Percentiles rank a stretch among this genome's conserved stretches.
Evolutionary conservation across 2,888 invertebrate species (phyloP).

Genomic region (Elysia crispata): DNA sequence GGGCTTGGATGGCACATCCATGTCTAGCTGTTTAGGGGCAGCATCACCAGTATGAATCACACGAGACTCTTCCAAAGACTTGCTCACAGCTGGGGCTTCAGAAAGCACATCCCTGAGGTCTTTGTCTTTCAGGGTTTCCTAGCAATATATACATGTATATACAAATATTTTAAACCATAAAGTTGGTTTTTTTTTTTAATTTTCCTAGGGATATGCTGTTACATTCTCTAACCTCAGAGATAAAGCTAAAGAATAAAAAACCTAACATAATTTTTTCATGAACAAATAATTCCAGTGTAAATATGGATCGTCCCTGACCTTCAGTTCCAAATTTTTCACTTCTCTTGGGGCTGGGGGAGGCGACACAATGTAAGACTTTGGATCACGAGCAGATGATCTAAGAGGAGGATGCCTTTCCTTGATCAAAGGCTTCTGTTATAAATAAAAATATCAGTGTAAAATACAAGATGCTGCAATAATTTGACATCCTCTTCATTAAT

Average conservation of each 20-base stretch:
- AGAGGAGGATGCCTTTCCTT: slow-evolving; percentile 44
- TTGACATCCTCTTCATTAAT: no score
- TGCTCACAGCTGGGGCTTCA: slow-evolving; percentile 11
- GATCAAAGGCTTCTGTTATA: slow-evolving; percentile 41
- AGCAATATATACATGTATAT: not conserved
- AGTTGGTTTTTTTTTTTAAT: no score
- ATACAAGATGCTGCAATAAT: no score
- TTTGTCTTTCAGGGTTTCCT: slow-evolving; percentile 53
- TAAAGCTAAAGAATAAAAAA: no score
- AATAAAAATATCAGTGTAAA: no score
- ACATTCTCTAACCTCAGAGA: no score
- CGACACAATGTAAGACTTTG: not conserved
- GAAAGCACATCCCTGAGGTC: slow-evolving; percentile 53
- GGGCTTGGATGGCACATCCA: not conserved
- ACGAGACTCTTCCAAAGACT: not conserved
- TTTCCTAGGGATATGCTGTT: no score
- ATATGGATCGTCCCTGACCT: slow-evolving; percentile 21
- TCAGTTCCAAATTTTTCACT: slow-evolving; percentile 32
- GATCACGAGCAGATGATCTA: not conserved
- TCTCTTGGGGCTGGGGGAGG: slow-evolving; percentile 48
- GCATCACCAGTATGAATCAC: not conserved
- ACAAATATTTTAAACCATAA: no score
- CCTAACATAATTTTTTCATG: no score
- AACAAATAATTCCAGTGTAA: not conserved
- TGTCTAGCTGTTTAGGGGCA: not conserved